A percentile compares a stretch with the other conserved stretches of the same genome.
phyloP scores from a whole-genome alignment of 2,113 vertebrate species.

The Polypterus senegalus region DNA sequence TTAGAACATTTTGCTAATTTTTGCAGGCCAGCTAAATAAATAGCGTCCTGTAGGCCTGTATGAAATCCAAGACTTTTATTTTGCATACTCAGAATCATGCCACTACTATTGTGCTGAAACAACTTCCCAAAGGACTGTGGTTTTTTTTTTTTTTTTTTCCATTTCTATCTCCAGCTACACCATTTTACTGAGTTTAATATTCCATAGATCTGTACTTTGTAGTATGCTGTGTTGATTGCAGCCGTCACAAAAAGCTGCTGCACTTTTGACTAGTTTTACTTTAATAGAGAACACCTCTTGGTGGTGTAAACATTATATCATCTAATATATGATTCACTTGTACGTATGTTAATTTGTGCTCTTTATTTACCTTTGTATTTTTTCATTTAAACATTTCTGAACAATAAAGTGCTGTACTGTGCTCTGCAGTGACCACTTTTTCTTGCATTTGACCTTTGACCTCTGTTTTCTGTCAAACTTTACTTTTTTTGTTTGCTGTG shows the following conservation, averaged over 20 bases:
- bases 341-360: conserved; percentile 86
- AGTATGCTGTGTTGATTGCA: conserved; percentile 69
- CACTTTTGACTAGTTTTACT: conserved; percentile 61
- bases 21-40: conserved; percentile 56
- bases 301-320: conserved; percentile 66
- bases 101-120: conserved; percentile 52
- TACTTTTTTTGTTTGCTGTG: too few species aligned
- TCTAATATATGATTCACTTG: conserved; percentile 72
- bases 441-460: background rate
- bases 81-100: conserved; percentile 59
- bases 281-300: conserved; percentile 55
- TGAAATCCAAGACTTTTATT: conserved; percentile 60
- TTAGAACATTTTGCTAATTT: conserved; percentile 84
- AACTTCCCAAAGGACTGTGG: conserved; percentile 18
- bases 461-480: too few species aligned
- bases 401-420: conserved; percentile 98
- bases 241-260: conserved; percentile 52
- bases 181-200: conserved; percentile 69
- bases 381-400: conserved; percentile 87
- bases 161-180: conserved; percentile 62
- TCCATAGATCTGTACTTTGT: conserved; percentile 65
- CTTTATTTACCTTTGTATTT: conserved; percentile 78
- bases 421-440: conserved; percentile 55
- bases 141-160: conserved; percentile 41
- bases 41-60: conserved; percentile 62